A percentile compares a stretch with the other conserved stretches of the same genome.
These are phyloP conservation scores for Sebastes kiyomatsui DNA, from an alignment of 2,797 vertebrate species.

Conservation along the genomic window DNA sequence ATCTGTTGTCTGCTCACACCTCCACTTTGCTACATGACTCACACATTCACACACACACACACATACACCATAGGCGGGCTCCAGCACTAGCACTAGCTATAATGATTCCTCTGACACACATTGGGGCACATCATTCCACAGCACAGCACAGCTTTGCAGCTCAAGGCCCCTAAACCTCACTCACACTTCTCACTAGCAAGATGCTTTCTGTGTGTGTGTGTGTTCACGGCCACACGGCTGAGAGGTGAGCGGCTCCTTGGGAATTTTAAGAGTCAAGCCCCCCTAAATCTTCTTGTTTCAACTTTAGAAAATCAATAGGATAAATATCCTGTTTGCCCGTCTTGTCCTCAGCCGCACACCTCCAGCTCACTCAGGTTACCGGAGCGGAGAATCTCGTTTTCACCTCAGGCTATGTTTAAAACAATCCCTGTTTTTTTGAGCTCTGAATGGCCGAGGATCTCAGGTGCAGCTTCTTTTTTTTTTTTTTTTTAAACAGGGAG, in stretches of 20 bases:
- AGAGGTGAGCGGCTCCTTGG: conserved; percentile 72
- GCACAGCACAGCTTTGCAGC: conserved; percentile 77
- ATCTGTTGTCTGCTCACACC: conserved; percentile 72
- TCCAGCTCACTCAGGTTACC: conserved; percentile 72
- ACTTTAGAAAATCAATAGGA: conserved; percentile 85
- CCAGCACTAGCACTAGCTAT: conserved; percentile 58
- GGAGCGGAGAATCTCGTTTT: conserved; percentile 79
- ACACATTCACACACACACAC: conserved; percentile 7
- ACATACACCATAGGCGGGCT: conserved; percentile 49
- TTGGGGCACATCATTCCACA: conserved; percentile 80
- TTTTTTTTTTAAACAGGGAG: conserved; percentile 66
- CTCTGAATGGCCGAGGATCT: conserved; percentile 79
- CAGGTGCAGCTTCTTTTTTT: conserved; percentile 71
- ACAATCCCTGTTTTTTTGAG: conserved; percentile 76
- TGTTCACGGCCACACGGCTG: conserved; percentile 43
- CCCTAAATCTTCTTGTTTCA: conserved; percentile 85
- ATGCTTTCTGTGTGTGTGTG: conserved; percentile 42
- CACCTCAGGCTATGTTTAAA: conserved; percentile 87
- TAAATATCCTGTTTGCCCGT: conserved; percentile 83
- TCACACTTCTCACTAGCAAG: conserved; percentile 61
- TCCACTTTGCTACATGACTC: conserved; percentile 66
- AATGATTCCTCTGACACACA: conserved; percentile 83
- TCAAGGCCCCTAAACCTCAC: conserved; percentile 75
- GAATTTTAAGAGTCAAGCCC: conserved; percentile 85
- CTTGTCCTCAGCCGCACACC: conserved; percentile 76